A percentile compares a stretch with the other conserved stretches of the same genome.
Conservation (phyloP, 2,888 invertebrate species). For the Monochamus alternatus region DNA sequence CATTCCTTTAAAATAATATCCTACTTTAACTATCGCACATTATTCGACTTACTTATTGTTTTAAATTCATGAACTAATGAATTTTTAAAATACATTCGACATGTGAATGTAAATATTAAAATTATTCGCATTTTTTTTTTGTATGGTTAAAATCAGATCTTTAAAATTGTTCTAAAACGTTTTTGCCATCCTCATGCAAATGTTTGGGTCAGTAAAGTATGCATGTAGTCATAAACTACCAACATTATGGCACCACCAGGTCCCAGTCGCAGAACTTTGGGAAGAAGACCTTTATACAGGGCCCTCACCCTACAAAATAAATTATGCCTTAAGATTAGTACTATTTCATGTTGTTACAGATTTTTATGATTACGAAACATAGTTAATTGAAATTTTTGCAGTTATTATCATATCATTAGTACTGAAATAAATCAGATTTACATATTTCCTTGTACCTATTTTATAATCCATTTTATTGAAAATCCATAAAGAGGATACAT, state of each 20-base stretch:
- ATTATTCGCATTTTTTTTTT: not conserved
- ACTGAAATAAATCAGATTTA: too few species aligned
- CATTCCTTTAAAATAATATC: too few species aligned
- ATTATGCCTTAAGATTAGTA: not conserved
- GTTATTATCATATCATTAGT: too few species aligned
- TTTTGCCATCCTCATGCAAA: slow-evolving; percentile 61
- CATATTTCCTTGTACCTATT: too few species aligned
- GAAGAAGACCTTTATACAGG: slow-evolving; percentile 92
- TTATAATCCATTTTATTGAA: too few species aligned
- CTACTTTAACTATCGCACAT: too few species aligned
- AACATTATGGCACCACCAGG: slow-evolving; percentile 97
- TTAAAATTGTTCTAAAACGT: not conserved
- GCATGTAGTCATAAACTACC: slow-evolving; percentile 91
- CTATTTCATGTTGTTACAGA: too few species aligned
- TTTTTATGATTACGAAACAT: too few species aligned
- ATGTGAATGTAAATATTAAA: not conserved
- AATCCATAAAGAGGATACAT: too few species aligned
- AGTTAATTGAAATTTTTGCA: too few species aligned
- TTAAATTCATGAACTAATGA: not conserved
- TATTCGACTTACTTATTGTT: too few species aligned
- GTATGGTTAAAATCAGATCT: slow-evolving; percentile 1
- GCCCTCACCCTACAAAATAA: slow-evolving; percentile 82
- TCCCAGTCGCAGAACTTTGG: slow-evolving; percentile 92
- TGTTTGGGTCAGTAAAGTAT: slow-evolving; percentile 78
- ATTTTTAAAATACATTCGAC: not conserved